Conservation (phyloP, 2,113 vertebrate species). For the Burhinus bistriatus region DNA sequence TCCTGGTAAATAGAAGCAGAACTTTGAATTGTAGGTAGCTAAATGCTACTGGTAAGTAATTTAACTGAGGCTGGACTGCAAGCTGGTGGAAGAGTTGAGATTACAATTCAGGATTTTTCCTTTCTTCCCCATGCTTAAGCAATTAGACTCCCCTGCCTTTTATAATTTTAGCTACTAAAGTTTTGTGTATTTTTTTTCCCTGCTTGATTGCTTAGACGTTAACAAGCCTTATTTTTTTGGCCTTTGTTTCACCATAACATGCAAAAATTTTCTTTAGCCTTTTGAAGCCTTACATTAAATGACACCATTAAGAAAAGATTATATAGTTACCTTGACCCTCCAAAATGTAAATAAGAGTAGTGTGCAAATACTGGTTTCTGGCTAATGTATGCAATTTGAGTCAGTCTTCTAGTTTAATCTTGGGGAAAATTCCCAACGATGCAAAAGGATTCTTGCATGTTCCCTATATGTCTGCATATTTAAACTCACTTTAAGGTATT, state of each 20-base stretch:
- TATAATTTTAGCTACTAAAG: background rate
- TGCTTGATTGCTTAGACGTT: background rate
- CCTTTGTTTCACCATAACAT: background rate
- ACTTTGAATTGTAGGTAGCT: background rate
- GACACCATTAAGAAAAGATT: background rate
- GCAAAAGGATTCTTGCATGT: background rate
- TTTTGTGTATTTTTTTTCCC: background rate
- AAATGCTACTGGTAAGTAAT: background rate
- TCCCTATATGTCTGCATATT: background rate
- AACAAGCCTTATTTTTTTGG: background rate
- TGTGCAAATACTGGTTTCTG: background rate
- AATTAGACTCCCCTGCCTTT: background rate
- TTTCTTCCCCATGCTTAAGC: background rate
- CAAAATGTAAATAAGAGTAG: background rate
- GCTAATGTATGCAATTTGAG: background rate
- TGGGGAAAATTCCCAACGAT: background rate
- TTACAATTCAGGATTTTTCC: background rate
- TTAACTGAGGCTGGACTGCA: background rate
- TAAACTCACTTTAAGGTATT: background rate
- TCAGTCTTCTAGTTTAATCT: background rate
- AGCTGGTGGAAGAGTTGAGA: background rate
- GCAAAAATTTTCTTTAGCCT: background rate
- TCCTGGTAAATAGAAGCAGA: background rate
- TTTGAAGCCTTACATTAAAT: conserved; percentile 21
- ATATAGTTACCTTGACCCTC: background rate